Evolutionary conservation across 2,888 invertebrate genomes (phyloP).

Genomic region (Platycheirus rosarum): DNA sequence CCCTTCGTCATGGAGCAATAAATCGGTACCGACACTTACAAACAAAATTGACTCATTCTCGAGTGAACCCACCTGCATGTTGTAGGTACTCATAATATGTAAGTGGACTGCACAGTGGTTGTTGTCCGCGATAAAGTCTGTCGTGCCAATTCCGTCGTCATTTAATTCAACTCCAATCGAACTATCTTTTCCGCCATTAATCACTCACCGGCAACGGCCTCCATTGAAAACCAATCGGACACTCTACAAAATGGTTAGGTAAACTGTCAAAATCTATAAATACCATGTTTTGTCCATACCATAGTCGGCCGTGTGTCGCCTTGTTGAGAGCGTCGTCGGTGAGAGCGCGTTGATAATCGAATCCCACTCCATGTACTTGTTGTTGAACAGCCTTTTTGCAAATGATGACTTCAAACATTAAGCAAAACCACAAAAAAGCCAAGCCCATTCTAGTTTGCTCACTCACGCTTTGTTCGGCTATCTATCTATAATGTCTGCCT

Average conservation of each 20-base stretch:
- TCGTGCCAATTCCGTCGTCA: conserved; percentile 17
- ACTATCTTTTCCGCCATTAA: conserved; percentile 73
- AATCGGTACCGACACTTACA: conserved; percentile 59
- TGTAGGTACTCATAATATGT: conserved; percentile 2
- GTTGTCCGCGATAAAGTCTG: conserved; percentile 36
- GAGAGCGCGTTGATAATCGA: conserved; percentile 10
- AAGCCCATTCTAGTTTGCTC: conserved; percentile 54
- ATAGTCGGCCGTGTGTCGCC: too few species aligned
- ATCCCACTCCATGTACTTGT: conserved; percentile 1
- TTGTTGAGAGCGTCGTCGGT: not conserved
- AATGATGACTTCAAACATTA: conserved; percentile 42
- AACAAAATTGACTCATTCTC: conserved; percentile 67
- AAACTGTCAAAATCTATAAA: conserved; percentile 73
- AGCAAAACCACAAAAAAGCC: conserved; percentile 53
- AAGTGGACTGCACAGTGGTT: conserved; percentile 40
- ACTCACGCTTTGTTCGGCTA: conserved; percentile 25
- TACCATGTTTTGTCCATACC: conserved; percentile 54
- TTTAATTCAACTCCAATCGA: conserved; percentile 33
- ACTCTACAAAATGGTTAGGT: conserved; percentile 74
- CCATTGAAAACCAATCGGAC: conserved; percentile 69
- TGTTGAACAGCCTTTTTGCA: not conserved
- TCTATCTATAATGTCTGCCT: conserved; percentile 18
- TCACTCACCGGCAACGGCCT: conserved; percentile 66
- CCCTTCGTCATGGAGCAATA: conserved; percentile 53
- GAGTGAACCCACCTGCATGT: conserved; percentile 64